Percentiles rank a stretch among this genome's conserved stretches.
Conservation (phyloP, 2,113 vertebrate genomes). For the Callionymus lyra region DNA sequence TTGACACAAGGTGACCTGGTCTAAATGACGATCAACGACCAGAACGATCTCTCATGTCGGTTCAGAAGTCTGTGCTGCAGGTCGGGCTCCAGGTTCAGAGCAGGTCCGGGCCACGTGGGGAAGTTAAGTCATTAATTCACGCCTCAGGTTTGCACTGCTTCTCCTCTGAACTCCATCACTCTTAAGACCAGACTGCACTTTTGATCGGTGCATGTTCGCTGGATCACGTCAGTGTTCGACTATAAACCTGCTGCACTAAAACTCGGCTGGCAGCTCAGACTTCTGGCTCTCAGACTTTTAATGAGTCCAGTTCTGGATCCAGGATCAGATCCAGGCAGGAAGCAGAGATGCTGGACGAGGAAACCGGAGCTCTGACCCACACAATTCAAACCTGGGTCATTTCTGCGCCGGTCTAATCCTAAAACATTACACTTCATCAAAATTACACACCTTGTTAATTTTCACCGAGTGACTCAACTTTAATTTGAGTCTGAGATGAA, state of each 20-base stretch:
- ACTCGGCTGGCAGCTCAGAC: slow-evolving; percentile 42
- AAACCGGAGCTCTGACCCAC: slow-evolving; percentile 32
- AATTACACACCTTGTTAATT: too few species aligned
- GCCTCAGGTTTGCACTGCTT: slow-evolving; percentile 6
- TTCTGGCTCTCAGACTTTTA: slow-evolving; percentile 45
- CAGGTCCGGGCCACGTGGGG: background rate
- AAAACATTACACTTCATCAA: too few species aligned
- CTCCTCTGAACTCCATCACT: slow-evolving; percentile 26
- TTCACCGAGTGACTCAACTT: too few species aligned
- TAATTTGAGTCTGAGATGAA: too few species aligned
- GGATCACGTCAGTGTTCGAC: slow-evolving; percentile 71
- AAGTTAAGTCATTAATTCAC: slow-evolving; percentile 3
- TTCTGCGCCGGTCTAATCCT: too few species aligned
- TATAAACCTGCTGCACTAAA: slow-evolving; percentile 65
- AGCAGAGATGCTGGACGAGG: slow-evolving; percentile 22
- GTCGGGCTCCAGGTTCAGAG: slow-evolving; percentile 1
- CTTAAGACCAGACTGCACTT: slow-evolving; percentile 39
- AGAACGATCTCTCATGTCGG: too few species aligned
- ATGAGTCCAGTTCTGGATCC: slow-evolving; percentile 43
- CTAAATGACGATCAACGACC: too few species aligned
- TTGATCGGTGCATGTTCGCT: slow-evolving; percentile 54
- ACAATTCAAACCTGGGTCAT: slow-evolving; percentile 4
- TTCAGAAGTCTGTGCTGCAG: too few species aligned
- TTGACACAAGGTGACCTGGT: too few species aligned
- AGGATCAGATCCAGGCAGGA: slow-evolving; percentile 38